Conservation (phyloP, 2,888 invertebrate genomes). For the Julus scandinavius region DNA sequence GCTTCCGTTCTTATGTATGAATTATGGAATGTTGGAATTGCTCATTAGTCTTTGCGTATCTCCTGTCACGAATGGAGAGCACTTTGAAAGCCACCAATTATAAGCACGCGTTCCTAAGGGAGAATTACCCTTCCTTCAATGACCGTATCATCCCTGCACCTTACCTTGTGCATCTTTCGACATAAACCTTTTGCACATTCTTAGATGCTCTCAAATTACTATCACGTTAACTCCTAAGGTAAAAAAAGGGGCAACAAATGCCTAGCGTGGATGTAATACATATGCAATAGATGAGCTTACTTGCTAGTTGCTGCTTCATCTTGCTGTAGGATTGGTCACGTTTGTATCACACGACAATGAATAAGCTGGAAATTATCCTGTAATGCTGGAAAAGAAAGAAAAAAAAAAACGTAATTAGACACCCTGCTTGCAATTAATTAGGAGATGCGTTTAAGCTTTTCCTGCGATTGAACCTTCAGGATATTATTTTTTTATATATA, state of each 20-base stretch:
- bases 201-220: neutral
- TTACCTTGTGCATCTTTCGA: neutral
- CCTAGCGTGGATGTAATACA: neutral
- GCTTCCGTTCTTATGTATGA: neutral
- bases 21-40: constrained; percentile 6
- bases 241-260: neutral
- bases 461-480: neutral
- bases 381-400: constrained; percentile 14
- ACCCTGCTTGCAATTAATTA: constrained; percentile 36
- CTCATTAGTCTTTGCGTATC: constrained; percentile 20
- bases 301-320: constrained; percentile 50
- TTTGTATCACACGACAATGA: constrained; percentile 25
- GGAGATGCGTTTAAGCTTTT: neutral
- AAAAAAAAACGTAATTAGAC: neutral
- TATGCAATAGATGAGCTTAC: constrained; percentile 46
- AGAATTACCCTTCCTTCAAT: neutral
- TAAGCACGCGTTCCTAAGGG: neutral
- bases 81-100: neutral
- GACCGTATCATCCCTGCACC: neutral
- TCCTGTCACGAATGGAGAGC: neutral
- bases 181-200: neutral
- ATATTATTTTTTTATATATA: neutral
- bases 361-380: constrained; percentile 45
- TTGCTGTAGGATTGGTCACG: constrained; percentile 24
- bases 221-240: neutral